Evolutionary conservation across 2,113 vertebrate species (phyloP), one percentile per base, ranked within the genome.

Genomic region (Fregata magnificens): DNA sequence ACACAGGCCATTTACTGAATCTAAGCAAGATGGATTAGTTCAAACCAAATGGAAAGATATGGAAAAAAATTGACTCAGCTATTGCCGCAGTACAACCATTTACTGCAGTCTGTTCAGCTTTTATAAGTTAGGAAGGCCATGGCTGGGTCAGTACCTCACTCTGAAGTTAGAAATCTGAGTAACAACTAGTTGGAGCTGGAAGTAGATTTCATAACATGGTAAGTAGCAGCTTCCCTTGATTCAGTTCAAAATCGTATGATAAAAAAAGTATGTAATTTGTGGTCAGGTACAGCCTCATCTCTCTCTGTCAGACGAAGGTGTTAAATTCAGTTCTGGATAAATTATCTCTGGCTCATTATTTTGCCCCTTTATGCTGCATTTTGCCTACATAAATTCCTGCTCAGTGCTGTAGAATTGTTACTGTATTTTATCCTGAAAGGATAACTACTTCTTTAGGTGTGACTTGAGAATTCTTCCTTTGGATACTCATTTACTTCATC

Each of bases 381-480:
- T 96, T 94, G 40, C n/a, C 61, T 82, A 65, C 58, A 55, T 12
- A 87, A 72, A 79, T 91, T 97, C 62, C 72, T 74, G 22, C 21
- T 69, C 56, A 87, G 53, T 53, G 29, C 47, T 77, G 42, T 82
- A 77, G 81, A 91, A 62, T 44, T 55, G 20, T 79, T 87, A 55
- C 61, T 70, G 29, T 82, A 82, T 89, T 97, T 92, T 92, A 94
- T 81, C 56, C 36, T 86, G 78, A 76, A 95, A 86, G 8, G 13
- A 63, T 86, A 88, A 94, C 61, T 72, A 58, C 50, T 86, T 90
- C 74, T 93, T 95, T 85, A 95, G 44, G 47, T 62, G 21, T 76
- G 92, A 97, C 92, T 95, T 85, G 94, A 95, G 95, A 97, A 97
- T 97, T 96, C 94, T 98, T 97, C 95, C 93, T 98, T 86, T 98